These are phyloP conservation scores for Paedocypris micromegethes DNA, from an alignment of 2,797 vertebrate genomes.

Conservation along the genomic window DNA sequence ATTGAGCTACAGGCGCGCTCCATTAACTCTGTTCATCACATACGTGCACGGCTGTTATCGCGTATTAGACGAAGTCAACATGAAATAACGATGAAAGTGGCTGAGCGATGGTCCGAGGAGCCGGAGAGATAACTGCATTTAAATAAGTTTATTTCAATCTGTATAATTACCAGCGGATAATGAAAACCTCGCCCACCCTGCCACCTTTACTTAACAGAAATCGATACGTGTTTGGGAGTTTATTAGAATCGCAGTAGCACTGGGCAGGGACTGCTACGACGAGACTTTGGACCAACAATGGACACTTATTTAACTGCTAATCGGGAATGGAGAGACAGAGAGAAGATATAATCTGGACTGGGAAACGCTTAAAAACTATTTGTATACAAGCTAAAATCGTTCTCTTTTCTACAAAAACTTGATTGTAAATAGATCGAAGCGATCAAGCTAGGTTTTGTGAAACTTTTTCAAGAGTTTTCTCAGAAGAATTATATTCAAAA, in stretches of 20 bases:
- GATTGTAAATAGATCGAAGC: too few relatives aligned
- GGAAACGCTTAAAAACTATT: too few relatives aligned
- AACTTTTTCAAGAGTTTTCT: too few relatives aligned
- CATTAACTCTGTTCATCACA: slow-evolving; percentile 74
- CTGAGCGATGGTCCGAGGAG: slow-evolving; percentile 42
- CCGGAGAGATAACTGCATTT: slow-evolving; percentile 58
- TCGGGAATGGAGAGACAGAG: slow-evolving; percentile 43
- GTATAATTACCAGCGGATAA: slow-evolving; percentile 78
- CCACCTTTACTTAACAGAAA: slow-evolving; percentile 79
- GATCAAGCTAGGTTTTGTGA: too few relatives aligned
- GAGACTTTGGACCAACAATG: slow-evolving; percentile 42
- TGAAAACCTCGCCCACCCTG: slow-evolving; percentile 77
- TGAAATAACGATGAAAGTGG: slow-evolving; percentile 67
- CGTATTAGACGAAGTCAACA: slow-evolving; percentile 74
- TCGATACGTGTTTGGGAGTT: slow-evolving; percentile 75
- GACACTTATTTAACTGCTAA: slow-evolving; percentile 70
- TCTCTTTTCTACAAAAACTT: too few relatives aligned
- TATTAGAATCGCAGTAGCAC: slow-evolving; percentile 75
- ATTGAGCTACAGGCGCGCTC: slow-evolving; percentile 74
- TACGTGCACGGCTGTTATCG: slow-evolving; percentile 75
- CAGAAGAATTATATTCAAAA: too few relatives aligned
- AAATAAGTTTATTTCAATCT: slow-evolving; percentile 76
- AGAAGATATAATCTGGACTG: too few relatives aligned
- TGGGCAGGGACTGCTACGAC: slow-evolving; percentile 52
- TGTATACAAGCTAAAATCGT: too few relatives aligned